These are phyloP conservation scores for Lerema accius DNA, from an alignment of 1,140 invertebrate species.

Conservation along the genomic window DNA sequence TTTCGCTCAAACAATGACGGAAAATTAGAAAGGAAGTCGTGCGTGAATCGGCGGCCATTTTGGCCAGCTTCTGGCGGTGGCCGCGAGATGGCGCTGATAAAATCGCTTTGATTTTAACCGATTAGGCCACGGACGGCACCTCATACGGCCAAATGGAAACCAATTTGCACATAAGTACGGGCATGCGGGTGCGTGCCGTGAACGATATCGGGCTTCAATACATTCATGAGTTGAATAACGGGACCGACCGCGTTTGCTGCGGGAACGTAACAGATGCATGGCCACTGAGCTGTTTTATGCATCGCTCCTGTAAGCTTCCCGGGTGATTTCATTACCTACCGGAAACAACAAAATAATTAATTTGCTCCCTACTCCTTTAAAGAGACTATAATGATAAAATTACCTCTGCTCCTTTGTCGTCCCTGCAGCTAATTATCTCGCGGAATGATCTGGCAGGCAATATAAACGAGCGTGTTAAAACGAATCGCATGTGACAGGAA, in stretches of 20 bases:
- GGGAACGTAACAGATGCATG: background rate
- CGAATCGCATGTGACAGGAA: background rate
- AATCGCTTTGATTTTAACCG: conserved; percentile 13
- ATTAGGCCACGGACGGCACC: conserved; percentile 9
- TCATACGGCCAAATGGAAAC: conserved; percentile 4
- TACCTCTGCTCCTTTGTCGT: background rate
- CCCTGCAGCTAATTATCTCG: background rate
- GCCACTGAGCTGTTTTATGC: no score
- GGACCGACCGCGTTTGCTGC: background rate
- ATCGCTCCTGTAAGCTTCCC: no score
- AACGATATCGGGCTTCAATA: background rate
- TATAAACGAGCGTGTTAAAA: background rate
- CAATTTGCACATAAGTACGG: conserved; percentile 4
- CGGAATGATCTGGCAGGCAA: background rate
- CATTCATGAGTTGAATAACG: background rate
- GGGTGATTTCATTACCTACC: no score
- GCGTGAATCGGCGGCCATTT: conserved; percentile 54
- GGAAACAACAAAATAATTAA: no score
- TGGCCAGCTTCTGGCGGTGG: conserved; percentile 23
- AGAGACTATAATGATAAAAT: no score
- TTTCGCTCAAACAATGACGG: conserved; percentile 61
- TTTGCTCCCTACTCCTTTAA: no score
- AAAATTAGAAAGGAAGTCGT: conserved; percentile 66
- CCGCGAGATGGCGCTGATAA: conserved; percentile 24
- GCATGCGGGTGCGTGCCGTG: background rate